Evolutionary conservation across 2,113 vertebrate species (phyloP).

Genomic region (Salminus brasiliensis): DNA sequence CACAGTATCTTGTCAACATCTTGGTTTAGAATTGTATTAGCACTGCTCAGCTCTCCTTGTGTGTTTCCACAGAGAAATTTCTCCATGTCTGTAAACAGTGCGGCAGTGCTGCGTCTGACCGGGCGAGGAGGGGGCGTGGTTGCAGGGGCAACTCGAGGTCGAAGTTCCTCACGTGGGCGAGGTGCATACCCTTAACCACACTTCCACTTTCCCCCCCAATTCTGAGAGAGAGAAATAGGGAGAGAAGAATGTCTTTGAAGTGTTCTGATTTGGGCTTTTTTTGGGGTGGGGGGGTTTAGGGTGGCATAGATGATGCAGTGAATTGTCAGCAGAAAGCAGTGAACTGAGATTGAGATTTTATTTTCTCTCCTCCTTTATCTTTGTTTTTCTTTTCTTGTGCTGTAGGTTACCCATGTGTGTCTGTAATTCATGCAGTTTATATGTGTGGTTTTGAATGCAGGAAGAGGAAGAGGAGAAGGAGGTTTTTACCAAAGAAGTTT

Average conservation of each 20-base stretch:
- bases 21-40: not conserved
- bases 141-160: constrained; percentile 91
- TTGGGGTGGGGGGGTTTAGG: too few relatives aligned
- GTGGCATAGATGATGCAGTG: not conserved
- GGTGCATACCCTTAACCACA: constrained; percentile 77
- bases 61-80: constrained; percentile 91
- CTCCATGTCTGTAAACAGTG: constrained; percentile 99
- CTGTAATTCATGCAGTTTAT: not conserved
- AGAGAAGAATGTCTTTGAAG: not conserved
- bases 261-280: not conserved
- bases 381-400: not conserved
- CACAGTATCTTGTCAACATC: not conserved
- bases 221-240: not conserved
- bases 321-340: not conserved
- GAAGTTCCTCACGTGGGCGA: constrained; percentile 97
- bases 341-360: not conserved
- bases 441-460: constrained; percentile 75
- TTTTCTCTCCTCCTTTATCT: not conserved
- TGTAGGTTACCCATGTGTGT: not conserved
- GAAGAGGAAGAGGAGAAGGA: constrained; percentile 95
- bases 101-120: constrained; percentile 91
- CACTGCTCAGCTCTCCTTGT: not conserved
- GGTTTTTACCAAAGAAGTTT: constrained; percentile 99
- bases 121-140: constrained; percentile 89
- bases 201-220: not conserved